Percentiles rank a stretch among this genome's conserved stretches.
Evolutionary conservation across 2,888 invertebrate species (phyloP).

Genomic region (Chymomyza fuscimana): DNA sequence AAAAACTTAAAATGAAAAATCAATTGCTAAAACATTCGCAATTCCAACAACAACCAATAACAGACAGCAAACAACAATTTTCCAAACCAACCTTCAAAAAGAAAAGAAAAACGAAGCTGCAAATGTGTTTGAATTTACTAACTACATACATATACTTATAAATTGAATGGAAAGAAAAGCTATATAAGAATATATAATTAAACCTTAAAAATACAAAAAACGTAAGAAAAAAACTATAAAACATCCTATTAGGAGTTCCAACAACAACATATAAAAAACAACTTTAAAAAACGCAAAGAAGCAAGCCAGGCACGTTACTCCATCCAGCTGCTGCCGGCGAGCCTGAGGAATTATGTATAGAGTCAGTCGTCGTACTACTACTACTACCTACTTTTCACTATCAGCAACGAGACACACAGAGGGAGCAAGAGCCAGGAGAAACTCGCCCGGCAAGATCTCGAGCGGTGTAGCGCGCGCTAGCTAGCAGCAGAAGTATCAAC

Average conservation of each 20-base stretch:
- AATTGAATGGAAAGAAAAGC: slow-evolving; percentile 39
- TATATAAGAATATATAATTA: slow-evolving; percentile 58
- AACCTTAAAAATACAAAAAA: slow-evolving; percentile 35
- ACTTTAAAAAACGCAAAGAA: slow-evolving; percentile 43
- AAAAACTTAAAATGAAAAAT: slow-evolving; percentile 61
- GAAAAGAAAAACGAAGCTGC: slow-evolving; percentile 61
- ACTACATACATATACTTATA: slow-evolving; percentile 67
- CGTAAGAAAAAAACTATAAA: slow-evolving; percentile 48
- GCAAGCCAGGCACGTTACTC: slow-evolving; percentile 46
- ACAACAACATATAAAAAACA: slow-evolving; percentile 47
- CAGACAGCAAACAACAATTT: slow-evolving; percentile 40
- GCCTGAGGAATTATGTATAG: slow-evolving; percentile 52
- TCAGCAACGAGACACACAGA: background rate
- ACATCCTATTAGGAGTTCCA: slow-evolving; percentile 68
- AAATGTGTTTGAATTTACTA: slow-evolving; percentile 73
- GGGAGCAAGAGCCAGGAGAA: slow-evolving; percentile 18
- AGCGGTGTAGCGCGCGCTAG: slow-evolving; percentile 53
- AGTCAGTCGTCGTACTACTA: too few relatives aligned
- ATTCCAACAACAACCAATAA: slow-evolving; percentile 59
- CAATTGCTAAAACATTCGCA: slow-evolving; percentile 55
- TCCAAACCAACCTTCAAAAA: slow-evolving; percentile 64
- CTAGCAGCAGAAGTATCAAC: slow-evolving; percentile 30
- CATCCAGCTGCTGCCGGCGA: slow-evolving; percentile 64
- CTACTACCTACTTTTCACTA: slow-evolving; percentile 7
- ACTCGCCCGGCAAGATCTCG: slow-evolving; percentile 63